A percentile compares a stretch with the other conserved stretches of the same genome.
These are phyloP conservation scores for Megalonaias nervosa DNA, from an alignment of 1,140 invertebrate genomes.

Conservation along the genomic window DNA sequence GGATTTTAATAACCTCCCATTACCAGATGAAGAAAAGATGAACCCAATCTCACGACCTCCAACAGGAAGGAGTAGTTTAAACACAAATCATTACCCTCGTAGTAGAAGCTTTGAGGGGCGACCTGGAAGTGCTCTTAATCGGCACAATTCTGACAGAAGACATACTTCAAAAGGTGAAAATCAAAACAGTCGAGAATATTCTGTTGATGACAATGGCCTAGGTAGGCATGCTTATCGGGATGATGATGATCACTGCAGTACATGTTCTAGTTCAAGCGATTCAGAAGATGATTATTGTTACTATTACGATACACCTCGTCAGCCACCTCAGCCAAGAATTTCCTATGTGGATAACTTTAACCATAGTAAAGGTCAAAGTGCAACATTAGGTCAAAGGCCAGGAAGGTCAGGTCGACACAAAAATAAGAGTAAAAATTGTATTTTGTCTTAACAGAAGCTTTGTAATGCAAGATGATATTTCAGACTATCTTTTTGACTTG, in stretches of 20 bases:
- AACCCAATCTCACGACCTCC: slow-evolving; percentile 63
- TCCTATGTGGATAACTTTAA: slow-evolving; percentile 67
- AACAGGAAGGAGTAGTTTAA: slow-evolving; percentile 30
- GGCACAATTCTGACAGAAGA: slow-evolving; percentile 20
- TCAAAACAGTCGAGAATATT: slow-evolving; percentile 14
- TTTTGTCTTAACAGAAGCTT: slow-evolving; percentile 46
- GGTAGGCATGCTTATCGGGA: slow-evolving; percentile 35
- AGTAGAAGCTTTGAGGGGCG: slow-evolving; percentile 64
- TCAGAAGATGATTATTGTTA: slow-evolving; percentile 63
- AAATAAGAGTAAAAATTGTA: slow-evolving; percentile 53
- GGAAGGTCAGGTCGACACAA: slow-evolving; percentile 45
- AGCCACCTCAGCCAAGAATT: slow-evolving; percentile 44
- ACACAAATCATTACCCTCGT: slow-evolving; percentile 52
- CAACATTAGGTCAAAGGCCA: slow-evolving; percentile 36
- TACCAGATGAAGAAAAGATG: slow-evolving; percentile 63
- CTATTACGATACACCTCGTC: slow-evolving; percentile 48
- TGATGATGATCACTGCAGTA: slow-evolving; percentile 52
- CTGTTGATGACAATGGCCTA: slow-evolving; percentile 30
- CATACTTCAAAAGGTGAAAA: slow-evolving; percentile 28
- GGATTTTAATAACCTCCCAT: slow-evolving; percentile 43
- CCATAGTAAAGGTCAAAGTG: slow-evolving; percentile 40
- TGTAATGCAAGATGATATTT: no score
- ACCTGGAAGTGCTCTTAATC: slow-evolving; percentile 21
- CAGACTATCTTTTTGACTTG: no score
- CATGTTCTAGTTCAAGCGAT: slow-evolving; percentile 65